Evolutionary conservation across 2,113 vertebrate species (phyloP).

Genomic region (Tretioscincus oriximinensis): DNA sequence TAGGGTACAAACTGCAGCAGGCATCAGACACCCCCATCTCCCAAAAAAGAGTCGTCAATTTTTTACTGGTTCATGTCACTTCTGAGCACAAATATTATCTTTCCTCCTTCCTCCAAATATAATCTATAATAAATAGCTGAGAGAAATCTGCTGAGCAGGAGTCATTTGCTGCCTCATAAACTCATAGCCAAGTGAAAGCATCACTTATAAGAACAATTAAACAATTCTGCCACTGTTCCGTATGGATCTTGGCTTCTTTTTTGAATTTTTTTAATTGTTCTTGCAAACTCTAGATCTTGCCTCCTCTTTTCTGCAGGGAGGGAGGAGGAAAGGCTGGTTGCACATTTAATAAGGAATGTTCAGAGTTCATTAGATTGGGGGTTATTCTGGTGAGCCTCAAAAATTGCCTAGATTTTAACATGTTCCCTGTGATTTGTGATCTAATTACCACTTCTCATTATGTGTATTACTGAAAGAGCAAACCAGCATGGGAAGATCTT

Average conservation of each 20-base stretch:
- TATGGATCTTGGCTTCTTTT: constrained; percentile 32
- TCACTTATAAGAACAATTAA: constrained; percentile 67
- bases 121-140: constrained; percentile 58
- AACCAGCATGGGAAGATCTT: neutral
- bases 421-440: constrained; percentile 34
- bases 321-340: constrained; percentile 15
- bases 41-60: neutral
- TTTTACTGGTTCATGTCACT: constrained; percentile 31
- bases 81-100: constrained; percentile 35
- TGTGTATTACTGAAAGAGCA: constrained; percentile 23
- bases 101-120: constrained; percentile 38
- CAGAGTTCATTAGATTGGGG: constrained; percentile 31
- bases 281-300: constrained; percentile 31
- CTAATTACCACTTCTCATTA: constrained; percentile 31
- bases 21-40: constrained; percentile 17
- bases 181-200: constrained; percentile 63
- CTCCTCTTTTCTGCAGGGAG: neutral
- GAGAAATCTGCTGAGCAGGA: constrained; percentile 54
- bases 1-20: constrained; percentile 26
- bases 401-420: constrained; percentile 10
- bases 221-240: constrained; percentile 39
- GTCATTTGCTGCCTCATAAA: constrained; percentile 68
- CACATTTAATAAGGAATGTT: constrained; percentile 27
- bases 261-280: no score
- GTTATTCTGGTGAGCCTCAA: constrained; percentile 21